Evolutionary conservation across 2,797 vertebrate species (phyloP), one percentile per base, ranked within the genome.

Genomic region (Chaenodraco wilsoni): DNA sequence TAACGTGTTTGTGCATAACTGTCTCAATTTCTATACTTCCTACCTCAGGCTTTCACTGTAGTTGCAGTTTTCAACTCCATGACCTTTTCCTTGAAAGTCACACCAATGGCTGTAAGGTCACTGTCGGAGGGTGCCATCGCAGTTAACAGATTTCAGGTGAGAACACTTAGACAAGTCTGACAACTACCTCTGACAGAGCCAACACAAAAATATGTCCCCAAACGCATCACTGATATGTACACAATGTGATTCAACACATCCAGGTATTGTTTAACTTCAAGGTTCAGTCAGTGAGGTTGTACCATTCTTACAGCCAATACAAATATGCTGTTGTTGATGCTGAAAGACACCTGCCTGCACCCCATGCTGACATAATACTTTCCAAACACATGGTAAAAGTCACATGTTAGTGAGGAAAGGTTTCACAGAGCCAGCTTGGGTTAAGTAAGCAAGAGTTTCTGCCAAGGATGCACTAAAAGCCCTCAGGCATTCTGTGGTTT

Each of bases 31-130:
- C 4, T 76, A 3, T 59, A 23, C 43, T 27, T 54, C n/a, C 71
- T 48, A 12, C 63, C 14, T 21, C 84, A 96, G 96, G 95, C 95
- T 49, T 96, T 96, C 84, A 96, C 96, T 5, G 90, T 96, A 37
- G 93, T 96, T 23, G 93, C 95, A 21, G 94, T 96, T 75, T 96
- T 95, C 90, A 96, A 95, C 86, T 94, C 95, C 84, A 96, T 96
- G 95, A 95, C 95, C 23, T 96, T 95, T 84, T 91, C 95, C 65
- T 88, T 96, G 46, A 96, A 95, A 87, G 90, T 96, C 83, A 96
- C 94, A n/a, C 95, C 95, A 0, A 41, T 95, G 76, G 93, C 95
- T 9, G 92, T 96, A 40, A 93, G 93, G 66, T 59, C 95, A 9
- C 83, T 96, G 64, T 95, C 95, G 0, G 95, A 96, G 80, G 95